Conservation (phyloP, 2,113 vertebrate species). For the Phaethornis superciliosus region DNA sequence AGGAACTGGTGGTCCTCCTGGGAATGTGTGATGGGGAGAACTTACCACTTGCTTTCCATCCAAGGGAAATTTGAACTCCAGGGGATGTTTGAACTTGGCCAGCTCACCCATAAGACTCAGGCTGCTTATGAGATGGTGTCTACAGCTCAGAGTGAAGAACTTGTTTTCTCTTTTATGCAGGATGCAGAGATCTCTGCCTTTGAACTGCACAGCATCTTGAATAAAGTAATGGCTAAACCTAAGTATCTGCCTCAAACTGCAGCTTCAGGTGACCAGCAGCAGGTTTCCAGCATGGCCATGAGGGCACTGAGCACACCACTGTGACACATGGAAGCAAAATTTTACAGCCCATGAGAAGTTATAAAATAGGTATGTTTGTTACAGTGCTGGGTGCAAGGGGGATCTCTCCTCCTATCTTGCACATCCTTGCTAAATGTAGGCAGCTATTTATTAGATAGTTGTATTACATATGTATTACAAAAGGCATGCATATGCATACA, state of each 20-base stretch:
- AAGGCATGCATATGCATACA: no score
- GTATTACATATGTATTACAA: no score
- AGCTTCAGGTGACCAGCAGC: background rate
- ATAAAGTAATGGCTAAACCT: slow-evolving; percentile 79
- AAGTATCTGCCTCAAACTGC: slow-evolving; percentile 22
- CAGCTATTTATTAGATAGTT: no score
- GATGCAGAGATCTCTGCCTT: slow-evolving; percentile 82
- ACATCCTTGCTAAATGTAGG: no score
- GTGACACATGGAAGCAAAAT: no score
- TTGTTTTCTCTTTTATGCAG: slow-evolving; percentile 40
- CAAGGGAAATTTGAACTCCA: background rate
- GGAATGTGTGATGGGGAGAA: background rate
- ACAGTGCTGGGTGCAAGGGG: no score
- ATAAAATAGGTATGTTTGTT: no score
- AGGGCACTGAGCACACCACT: background rate
- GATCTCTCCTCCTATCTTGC: no score
- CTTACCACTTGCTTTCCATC: background rate
- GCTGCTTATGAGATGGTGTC: background rate
- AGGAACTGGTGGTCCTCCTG: background rate
- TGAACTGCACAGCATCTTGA: slow-evolving; percentile 78
- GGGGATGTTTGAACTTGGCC: background rate
- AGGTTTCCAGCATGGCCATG: fast-evolving
- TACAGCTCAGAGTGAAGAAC: background rate
- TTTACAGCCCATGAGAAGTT: no score
- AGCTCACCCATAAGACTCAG: background rate